Evolutionary conservation across 2,797 vertebrate genomes (phyloP), one percentile per base, ranked within the genome.

Genomic region (Semotilus atromaculatus): DNA sequence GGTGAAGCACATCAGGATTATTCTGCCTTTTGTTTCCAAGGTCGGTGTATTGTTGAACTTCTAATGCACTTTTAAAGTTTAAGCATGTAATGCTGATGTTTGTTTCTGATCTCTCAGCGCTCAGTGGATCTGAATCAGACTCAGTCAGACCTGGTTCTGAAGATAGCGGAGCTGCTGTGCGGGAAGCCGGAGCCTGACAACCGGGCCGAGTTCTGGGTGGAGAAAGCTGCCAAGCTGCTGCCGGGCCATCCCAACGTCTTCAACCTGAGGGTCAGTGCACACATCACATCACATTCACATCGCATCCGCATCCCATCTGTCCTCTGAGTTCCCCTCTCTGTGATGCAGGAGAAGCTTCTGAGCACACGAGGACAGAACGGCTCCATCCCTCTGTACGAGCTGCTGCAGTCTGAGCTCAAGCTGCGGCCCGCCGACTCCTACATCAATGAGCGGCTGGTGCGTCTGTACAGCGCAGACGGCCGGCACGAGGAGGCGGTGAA

Each of bases 161-260:
- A 99, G 93, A 97, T 99, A 90, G 98, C 98, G 0, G 97, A 99
- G 90, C 93, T 99, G 82, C 94, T 99, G 66, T 97, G 98, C 91
- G 94, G 91, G 92, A 96, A 96, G 29, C 93, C 94, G 21, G 90
- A 96, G 86, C 93, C 90, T 62, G 97, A 99, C 95, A 96, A 96
- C 93, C 96, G 96, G 93, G 96, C 97, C 77, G 97, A 97, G 88
- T 99, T 97, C 13, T 99, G 98, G 98, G 96, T 99, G 90, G 98
- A 99, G 83, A 98, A 95, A 92, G 97, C 98, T 88, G 95, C 96
- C 72, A 98, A 97, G 85, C 93, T 97, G 58, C 96, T 97, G 53
- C 98, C 98, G 71, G 97, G 97, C 86, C 96, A 91, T 92, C 96
- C 97, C 80, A 92, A 94, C 18, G 86, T 99, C 89, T 99, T 97